Base-by-base conservation (phyloP, 2,888 invertebrate species). In the Quadroppia sp. region DNA sequence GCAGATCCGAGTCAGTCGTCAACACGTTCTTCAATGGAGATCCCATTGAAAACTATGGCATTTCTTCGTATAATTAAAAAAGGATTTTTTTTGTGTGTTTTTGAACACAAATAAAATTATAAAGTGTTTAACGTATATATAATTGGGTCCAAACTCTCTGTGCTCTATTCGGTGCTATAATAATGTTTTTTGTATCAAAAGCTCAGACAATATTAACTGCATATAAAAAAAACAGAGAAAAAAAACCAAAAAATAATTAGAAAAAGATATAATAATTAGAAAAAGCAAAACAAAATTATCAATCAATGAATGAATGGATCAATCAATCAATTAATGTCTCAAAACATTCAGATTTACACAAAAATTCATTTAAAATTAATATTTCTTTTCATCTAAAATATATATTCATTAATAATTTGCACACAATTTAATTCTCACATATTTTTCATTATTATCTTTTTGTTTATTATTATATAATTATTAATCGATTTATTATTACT, bases 371-470 rank as follows among this genome's bases (percentile, higher is more conserved):
- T 45, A 3, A 53, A 53, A 15, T 20, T 25, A 53, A 25, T 53
- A 42, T 42, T 69, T 17, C 42, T 17, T 56, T 42, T 45, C 42
- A 36, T 64, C 36, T 36, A 64, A 36, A 64, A 64, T 64, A 64
- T n/a, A 36, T 64, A 64, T 15, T 36, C 9, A 64, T n/a, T 59
- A 32, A 32, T 64, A 36, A 69, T 69, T 69, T 69, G 69, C 69
- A 69, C 45, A 69, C 42, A 42, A 69, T 20, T 59, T 30, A 20
- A 56, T 56, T 56, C 28, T 9, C 56, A 56, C 56, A 56, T 32
- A 36, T 36, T 64, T 64, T 20, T 36, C 61, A 64, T 11, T 25
- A 56, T 56, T 64, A 36, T 64, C 28, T n/a, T n/a, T n/a, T n/a
- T n/a, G n/a, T n/a, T n/a, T 32, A 32, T 17, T n/a, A 59, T 59